Evolutionary conservation across 2,113 vertebrate species (phyloP).

Genomic region (Hippoglossus stenolepis): DNA sequence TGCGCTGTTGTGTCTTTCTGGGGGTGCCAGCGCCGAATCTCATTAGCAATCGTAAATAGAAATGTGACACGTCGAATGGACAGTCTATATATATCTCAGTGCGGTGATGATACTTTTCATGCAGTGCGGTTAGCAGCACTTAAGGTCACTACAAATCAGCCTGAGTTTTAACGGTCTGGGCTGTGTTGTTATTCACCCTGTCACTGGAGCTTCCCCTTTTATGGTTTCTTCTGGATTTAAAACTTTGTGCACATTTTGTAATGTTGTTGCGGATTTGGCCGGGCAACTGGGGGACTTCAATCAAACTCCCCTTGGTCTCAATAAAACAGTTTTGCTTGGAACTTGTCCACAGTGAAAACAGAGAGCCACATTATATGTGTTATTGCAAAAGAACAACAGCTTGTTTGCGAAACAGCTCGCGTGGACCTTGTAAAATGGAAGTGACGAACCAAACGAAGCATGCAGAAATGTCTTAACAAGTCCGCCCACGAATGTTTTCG

Average conservation of each 20-base stretch:
- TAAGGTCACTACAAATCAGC: constrained; percentile 17
- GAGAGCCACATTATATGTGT: constrained; percentile 62
- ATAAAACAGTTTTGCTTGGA: constrained; percentile 64
- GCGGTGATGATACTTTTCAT: constrained; percentile 26
- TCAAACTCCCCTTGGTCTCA: constrained; percentile 57
- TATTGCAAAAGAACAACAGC: constrained; percentile 48
- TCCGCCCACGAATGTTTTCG: constrained; percentile 27
- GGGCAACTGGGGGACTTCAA: constrained; percentile 49
- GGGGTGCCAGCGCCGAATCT: background rate
- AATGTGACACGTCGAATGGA: constrained; percentile 34
- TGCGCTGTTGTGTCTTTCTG: background rate
- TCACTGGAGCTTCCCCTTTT: constrained; percentile 1
- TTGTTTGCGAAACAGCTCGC: constrained; percentile 19
- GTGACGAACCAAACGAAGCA: constrained; percentile 30
- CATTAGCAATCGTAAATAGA: constrained; percentile 48
- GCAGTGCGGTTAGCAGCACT: constrained; percentile 7
- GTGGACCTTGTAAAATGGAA: constrained; percentile 41
- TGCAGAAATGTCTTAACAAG: constrained; percentile 17
- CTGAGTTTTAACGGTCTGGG: constrained; percentile 18
- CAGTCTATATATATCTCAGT: constrained; percentile 31
- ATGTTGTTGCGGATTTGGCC: constrained; percentile 67
- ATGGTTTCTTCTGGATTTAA: constrained; percentile 27
- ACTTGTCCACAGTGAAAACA: constrained; percentile 53
- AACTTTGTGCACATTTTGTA: constrained; percentile 59
- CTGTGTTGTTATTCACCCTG: constrained; percentile 16